Evolutionary conservation across 2,888 invertebrate genomes (phyloP), one percentile per base, ranked within the genome.

Genomic region (Geophilus truncorum): DNA sequence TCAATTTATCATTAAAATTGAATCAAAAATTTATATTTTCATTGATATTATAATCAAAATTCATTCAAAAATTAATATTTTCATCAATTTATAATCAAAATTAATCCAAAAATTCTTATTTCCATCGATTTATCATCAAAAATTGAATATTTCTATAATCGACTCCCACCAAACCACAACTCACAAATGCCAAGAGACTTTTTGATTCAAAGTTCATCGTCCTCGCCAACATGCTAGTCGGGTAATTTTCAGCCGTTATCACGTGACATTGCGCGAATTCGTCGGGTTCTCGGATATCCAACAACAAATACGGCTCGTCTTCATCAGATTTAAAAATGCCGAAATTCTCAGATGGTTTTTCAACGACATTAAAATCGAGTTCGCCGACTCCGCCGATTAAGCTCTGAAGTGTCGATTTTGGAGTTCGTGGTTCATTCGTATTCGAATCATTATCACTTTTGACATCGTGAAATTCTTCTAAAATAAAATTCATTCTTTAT

Each of bases 201-300:
- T 86, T 86, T 9, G 86, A 85, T 84, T 89, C 89, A 83, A 86
- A 88, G 83, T 88, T 88, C 57, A 84, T 84, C 15, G 87, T 85
- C 80, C 88, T 84, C 6, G 88, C 86, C 70, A 89, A 83, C 85
- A 86, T 85, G 1, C 87, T 84, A 77, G 84, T 84, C 34, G 89
- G 88, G 83, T 87, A 89, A 84, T 84, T 86, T 77, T 85, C 84
- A 36, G 88, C 88, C 83, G 87, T 85, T 21, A 86, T 87, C 75
- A 89, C 86, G 82, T 87, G 88, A 82, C 87, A 87, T 77, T 85
- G 83, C 28, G 86, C 83, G 83, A 84, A 89, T 2, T 85, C 85
- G 80, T 88, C 88, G 21, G 79, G 77, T 76, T 87, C 87, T 79
- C 89, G 82, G 45, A 88, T 85, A 83, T 89, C 89, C 81, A 89